These are phyloP conservation scores for Phyto melanocephala DNA, from an alignment of 2,888 invertebrate species.

Conservation along the genomic window DNA sequence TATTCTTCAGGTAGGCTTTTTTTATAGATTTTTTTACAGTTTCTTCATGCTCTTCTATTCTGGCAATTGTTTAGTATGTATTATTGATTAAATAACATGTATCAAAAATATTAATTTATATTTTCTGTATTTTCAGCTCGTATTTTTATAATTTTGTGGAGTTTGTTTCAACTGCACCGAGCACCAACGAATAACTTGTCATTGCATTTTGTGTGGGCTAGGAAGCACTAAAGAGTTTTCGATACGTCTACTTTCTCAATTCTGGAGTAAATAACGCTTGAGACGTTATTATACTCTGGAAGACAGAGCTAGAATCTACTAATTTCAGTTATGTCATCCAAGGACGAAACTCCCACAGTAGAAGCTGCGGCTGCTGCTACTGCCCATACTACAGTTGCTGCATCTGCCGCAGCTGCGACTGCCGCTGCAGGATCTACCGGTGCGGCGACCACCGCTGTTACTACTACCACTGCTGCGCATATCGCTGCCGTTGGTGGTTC, in stretches of 20 bases:
- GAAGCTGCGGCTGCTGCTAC: conserved; percentile 58
- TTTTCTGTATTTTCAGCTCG: conserved; percentile 33
- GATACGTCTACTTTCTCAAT: conserved; percentile 62
- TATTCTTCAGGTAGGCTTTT: not conserved
- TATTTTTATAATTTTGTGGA: conserved; percentile 24
- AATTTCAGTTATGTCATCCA: conserved; percentile 72
- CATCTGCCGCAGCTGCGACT: no score
- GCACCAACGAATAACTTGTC: not conserved
- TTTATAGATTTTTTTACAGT: no score
- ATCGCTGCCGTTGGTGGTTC: conserved; percentile 77
- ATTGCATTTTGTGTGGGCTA: conserved; percentile 65
- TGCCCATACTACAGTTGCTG: conserved; percentile 43
- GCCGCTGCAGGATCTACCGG: no score
- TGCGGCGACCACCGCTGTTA: no score
- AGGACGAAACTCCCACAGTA: conserved; percentile 73
- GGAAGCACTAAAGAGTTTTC: conserved; percentile 76
- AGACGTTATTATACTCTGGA: conserved; percentile 67
- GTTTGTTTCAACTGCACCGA: not conserved
- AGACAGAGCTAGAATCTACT: conserved; percentile 60
- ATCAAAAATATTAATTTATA: conserved; percentile 1
- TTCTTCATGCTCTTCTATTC: not conserved
- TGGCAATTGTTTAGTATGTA: conserved; percentile 29
- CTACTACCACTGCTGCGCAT: no score
- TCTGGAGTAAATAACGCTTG: conserved; percentile 66
- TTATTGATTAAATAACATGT: not conserved